These are phyloP conservation scores for Drosophila kikkawai DNA, from an alignment of 1,140 invertebrate species.

Conservation along the genomic window DNA sequence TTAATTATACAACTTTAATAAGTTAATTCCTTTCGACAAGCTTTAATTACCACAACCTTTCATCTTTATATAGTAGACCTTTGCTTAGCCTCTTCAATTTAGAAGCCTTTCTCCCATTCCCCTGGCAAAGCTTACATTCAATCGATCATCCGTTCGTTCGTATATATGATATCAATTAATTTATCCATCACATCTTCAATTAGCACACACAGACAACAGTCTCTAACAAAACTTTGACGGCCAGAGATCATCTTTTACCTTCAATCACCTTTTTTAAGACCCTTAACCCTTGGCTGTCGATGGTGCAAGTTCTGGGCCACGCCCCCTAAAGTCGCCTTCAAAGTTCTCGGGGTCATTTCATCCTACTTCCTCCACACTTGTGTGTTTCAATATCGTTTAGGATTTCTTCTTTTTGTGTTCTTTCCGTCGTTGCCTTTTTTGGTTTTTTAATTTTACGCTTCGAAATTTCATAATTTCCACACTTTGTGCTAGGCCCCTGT, in stretches of 20 bases:
- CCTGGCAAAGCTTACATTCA: conserved; percentile 6
- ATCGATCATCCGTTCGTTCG: conserved; percentile 27
- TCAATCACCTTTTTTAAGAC: conserved; percentile 10
- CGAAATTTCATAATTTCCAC: conserved; percentile 73
- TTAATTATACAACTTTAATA: not conserved
- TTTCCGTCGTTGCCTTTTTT: conserved; percentile 28
- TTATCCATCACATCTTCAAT: conserved; percentile 57
- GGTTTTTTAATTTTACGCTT: conserved; percentile 79
- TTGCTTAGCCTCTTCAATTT: not conserved
- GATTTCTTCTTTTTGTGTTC: conserved; percentile 22
- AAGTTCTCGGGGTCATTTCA: conserved; percentile 51
- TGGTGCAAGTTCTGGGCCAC: conserved; percentile 63
- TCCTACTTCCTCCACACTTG: conserved; percentile 47
- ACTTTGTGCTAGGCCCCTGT: conserved; percentile 42
- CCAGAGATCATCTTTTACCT: conserved; percentile 26
- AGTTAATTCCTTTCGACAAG: conserved; percentile 1
- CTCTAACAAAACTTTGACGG: conserved; percentile 7
- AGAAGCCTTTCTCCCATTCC: not conserved
- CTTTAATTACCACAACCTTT: not conserved
- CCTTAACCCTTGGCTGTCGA: conserved; percentile 53
- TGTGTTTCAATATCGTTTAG: conserved; percentile 42
- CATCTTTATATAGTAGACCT: no score
- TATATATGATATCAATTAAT: conserved; percentile 42
- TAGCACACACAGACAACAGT: conserved; percentile 17
- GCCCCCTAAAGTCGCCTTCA: conserved; percentile 43